Base-by-base conservation (phyloP, 2,797 vertebrate genomes). In the Spea hammondii region DNA sequence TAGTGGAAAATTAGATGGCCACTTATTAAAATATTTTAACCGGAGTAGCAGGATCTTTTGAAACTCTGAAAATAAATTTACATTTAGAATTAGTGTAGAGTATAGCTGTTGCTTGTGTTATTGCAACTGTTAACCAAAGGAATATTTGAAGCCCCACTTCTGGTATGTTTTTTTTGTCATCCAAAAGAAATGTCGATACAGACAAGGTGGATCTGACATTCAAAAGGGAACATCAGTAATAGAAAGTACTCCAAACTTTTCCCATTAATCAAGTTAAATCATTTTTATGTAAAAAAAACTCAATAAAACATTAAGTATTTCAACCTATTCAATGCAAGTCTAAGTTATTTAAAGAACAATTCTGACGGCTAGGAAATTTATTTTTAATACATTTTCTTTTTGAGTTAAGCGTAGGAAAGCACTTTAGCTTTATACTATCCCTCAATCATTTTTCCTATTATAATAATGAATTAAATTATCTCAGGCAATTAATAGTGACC, bases 261-360 rank as follows among this genome's bases (percentile, higher is more conserved):
- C 53, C 45, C 65, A 68, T 76, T 59, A 76, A 76, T 76, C 65
- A 76, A 12, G 47, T 67, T 55, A 66, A 66, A 76, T 76, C 46
- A 49, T 68, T 57, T 46, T 32, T 57, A 60, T 59, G 13, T 48
- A 45, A 32, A 54, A 76, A 72, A 59, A 53, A 17, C 53, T 49
- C 32, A 8, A 32, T 59, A 17, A 55, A 76, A 59, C 65, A 49
- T 48, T n/a, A 45, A 17, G 67, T 46, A 70, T 70, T 77, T 77
- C 49, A 47, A 4, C 76, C 14, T 12, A 17, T 70, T 70, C 49
- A 53, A 51, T 45, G 51, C 55, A 60, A 77, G 53, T 77, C 48
- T 1, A 70, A 4, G 14, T 46, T 65, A 54, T 71, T 71, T 71
- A 64, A 71, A 70, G 17, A 54, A 70, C 49, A 65, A n/a, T 9